Evolutionary conservation across 2,113 vertebrate genomes (phyloP).

Genomic region (Egretta garzetta): DNA sequence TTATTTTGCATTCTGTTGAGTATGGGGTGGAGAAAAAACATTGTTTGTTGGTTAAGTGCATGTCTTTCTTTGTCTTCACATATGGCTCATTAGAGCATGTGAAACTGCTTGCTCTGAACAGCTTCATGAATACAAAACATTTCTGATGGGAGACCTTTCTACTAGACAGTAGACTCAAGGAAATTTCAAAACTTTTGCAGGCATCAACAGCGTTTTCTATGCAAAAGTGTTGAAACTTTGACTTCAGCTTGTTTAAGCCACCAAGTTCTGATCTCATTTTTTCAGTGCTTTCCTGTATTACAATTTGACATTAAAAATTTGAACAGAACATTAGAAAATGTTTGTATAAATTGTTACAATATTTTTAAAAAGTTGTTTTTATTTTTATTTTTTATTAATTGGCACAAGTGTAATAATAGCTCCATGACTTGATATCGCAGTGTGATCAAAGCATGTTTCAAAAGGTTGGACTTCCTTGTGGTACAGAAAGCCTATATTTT

Average conservation of each 20-base stretch:
- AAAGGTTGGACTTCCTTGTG: neutral
- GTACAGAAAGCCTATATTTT: neutral
- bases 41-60: neutral
- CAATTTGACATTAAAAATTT: neutral
- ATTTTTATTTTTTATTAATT: neutral
- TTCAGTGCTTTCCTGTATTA: neutral
- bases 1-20: constrained; percentile 21
- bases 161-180: neutral
- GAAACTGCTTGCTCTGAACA: constrained; percentile 5
- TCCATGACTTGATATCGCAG: neutral
- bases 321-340: neutral
- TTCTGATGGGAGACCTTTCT: neutral
- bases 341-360: neutral
- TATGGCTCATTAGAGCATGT: neutral
- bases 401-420: neutral
- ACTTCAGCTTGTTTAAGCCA: neutral
- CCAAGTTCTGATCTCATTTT: neutral
- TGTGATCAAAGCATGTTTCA: neutral
- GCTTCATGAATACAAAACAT: neutral
- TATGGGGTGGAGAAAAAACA: constrained; percentile 14
- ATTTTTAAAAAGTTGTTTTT: neutral
- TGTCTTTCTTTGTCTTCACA: constrained; percentile 15
- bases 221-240: neutral
- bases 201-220: neutral
- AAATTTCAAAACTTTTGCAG: neutral